Conservation (phyloP, 2,888 invertebrate genomes). For the Erebia palarica region DNA sequence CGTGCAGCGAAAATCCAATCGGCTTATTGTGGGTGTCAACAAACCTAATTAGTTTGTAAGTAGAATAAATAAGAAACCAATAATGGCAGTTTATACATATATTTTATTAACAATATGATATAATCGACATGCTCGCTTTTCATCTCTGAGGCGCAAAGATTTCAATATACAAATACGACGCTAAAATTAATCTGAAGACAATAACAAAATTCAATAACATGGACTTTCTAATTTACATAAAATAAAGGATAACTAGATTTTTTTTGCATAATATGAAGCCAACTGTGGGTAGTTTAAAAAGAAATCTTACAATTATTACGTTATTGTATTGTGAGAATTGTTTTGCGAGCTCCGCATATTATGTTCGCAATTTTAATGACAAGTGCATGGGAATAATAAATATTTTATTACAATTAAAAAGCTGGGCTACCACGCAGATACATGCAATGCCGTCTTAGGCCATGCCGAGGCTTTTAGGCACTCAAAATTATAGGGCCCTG, state of each 20-base stretch:
- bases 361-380: background rate
- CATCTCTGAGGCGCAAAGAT: slow-evolving; percentile 70
- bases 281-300: slow-evolving; percentile 39
- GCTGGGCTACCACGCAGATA: too few species aligned
- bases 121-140: slow-evolving; percentile 75
- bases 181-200: slow-evolving; percentile 47
- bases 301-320: background rate
- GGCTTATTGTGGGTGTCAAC: background rate
- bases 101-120: slow-evolving; percentile 82
- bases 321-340: slow-evolving; percentile 2
- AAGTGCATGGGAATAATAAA: background rate
- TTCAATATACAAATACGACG: slow-evolving; percentile 64
- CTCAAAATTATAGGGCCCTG: too few species aligned
- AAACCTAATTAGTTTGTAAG: background rate
- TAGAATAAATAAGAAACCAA: slow-evolving; percentile 40
- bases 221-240: slow-evolving; percentile 49
- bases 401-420: too few species aligned
- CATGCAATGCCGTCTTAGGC: too few species aligned
- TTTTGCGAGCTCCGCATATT: slow-evolving; percentile 7
- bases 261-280: slow-evolving; percentile 35
- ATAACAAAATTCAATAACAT: slow-evolving; percentile 51
- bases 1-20: background rate
- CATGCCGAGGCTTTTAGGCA: too few species aligned
- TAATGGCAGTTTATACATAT: slow-evolving; percentile 78
- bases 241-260: slow-evolving; percentile 43